A percentile compares a stretch with the other conserved stretches of the same genome.
Evolutionary conservation across 2,113 vertebrate species (phyloP).

Genomic region (Muntiacus reevesi): DNA sequence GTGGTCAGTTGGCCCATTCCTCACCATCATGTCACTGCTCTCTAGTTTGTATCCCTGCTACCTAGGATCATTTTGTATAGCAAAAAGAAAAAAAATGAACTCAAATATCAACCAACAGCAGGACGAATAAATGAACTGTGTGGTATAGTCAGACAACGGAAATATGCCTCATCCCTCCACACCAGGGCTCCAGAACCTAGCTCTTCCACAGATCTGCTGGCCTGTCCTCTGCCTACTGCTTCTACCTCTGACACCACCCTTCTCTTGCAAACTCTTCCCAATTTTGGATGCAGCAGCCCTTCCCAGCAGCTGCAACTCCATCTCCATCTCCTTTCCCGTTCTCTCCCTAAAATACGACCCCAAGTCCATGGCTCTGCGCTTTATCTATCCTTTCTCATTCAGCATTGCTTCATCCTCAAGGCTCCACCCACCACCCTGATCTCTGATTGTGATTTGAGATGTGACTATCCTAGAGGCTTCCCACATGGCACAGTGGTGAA

Average conservation of each 20-base stretch:
- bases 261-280: not conserved
- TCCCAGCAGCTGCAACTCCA: not conserved
- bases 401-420: not conserved
- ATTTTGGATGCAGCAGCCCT: fast-evolving
- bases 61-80: not conserved
- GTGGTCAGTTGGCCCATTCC: too few species aligned
- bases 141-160: not conserved
- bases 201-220: not conserved
- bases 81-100: not conserved
- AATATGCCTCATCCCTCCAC: not conserved
- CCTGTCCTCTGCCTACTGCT: not conserved
- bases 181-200: not conserved
- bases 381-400: not conserved
- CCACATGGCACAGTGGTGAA: not conserved
- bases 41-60: not conserved
- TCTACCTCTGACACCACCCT: not conserved
- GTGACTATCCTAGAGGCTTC: not conserved
- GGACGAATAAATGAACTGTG: not conserved
- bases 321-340: not conserved
- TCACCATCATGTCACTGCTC: too few species aligned
- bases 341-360: not conserved
- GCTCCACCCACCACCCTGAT: not conserved
- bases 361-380: not conserved
- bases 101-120: not conserved
- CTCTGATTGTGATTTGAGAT: not conserved